A percentile compares a stretch with the other conserved stretches of the same genome.
Conservation (phyloP, 2,888 invertebrate genomes). For the Polylopha cassiicola region DNA sequence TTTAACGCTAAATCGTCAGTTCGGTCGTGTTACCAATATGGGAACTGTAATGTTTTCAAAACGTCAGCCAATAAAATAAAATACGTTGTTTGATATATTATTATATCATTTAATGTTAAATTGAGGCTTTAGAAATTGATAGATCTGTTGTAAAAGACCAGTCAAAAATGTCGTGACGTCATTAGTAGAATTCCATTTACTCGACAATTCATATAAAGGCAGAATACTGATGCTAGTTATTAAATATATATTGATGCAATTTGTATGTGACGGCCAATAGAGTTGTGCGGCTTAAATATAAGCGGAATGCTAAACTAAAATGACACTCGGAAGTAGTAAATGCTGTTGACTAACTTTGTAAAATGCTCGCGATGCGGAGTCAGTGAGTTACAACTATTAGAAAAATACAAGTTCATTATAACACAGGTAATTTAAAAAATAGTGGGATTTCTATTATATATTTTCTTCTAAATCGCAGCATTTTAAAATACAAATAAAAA, state of each 20-base stretch:
- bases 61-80: too few species aligned
- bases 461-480: too few species aligned
- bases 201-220: slow-evolving; percentile 5
- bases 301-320: neutral
- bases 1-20: too few species aligned
- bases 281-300: slow-evolving; percentile 24
- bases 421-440: slow-evolving; percentile 17
- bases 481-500: too few species aligned
- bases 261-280: slow-evolving; percentile 20
- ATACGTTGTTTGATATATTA: too few species aligned
- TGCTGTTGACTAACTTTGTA: slow-evolving; percentile 13
- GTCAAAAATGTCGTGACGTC: too few species aligned
- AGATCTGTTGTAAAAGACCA: too few species aligned
- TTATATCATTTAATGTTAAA: too few species aligned
- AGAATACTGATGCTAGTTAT: slow-evolving; percentile 17
- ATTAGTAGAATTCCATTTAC: slow-evolving; percentile 1
- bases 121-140: too few species aligned
- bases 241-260: slow-evolving; percentile 7
- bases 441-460: slow-evolving; percentile 6
- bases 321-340: slow-evolving; percentile 8
- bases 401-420: slow-evolving; percentile 16
- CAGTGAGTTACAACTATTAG: slow-evolving; percentile 4
- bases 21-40: too few species aligned
- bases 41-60: too few species aligned
- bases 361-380: slow-evolving; percentile 5